Evolutionary conservation across 2,113 vertebrate genomes (phyloP).

Genomic region (Anarhynchus alexandrinus): DNA sequence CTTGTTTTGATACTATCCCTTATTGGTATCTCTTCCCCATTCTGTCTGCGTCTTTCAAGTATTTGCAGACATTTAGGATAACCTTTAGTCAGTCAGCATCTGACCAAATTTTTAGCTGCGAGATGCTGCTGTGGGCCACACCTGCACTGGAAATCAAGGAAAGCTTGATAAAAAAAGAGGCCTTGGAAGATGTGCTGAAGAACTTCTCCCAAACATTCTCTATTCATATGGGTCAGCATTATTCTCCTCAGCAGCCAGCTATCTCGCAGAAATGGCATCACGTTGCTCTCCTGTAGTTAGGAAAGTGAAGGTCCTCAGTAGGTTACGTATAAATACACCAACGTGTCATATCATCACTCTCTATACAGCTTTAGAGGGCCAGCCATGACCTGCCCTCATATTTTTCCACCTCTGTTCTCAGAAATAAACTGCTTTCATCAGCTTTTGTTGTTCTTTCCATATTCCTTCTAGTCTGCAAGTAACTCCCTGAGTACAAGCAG

Average conservation of each 20-base stretch:
- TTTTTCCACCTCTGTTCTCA: neutral
- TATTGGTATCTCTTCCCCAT: neutral
- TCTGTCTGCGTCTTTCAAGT: neutral
- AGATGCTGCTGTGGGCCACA: neutral
- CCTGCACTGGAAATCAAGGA: neutral
- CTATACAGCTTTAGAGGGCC: neutral
- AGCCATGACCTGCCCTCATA: neutral
- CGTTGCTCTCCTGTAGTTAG: neutral
- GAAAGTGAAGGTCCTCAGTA: neutral
- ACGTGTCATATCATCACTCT: neutral
- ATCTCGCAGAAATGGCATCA: neutral
- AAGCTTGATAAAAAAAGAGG: neutral
- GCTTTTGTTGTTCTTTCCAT: neutral
- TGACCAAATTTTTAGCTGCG: neutral
- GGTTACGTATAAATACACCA: neutral
- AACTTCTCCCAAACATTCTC: neutral
- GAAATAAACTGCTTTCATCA: neutral
- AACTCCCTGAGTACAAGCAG: neutral
- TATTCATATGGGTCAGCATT: neutral
- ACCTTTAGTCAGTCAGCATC: neutral
- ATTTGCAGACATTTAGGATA: neutral
- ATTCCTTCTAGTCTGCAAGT: neutral
- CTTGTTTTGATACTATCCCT: neutral
- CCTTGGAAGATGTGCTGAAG: neutral
- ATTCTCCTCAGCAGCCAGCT: neutral